phyloP scores from a whole-genome alignment of 2,797 vertebrate species.

The Coracias cyanogaster region DNA sequence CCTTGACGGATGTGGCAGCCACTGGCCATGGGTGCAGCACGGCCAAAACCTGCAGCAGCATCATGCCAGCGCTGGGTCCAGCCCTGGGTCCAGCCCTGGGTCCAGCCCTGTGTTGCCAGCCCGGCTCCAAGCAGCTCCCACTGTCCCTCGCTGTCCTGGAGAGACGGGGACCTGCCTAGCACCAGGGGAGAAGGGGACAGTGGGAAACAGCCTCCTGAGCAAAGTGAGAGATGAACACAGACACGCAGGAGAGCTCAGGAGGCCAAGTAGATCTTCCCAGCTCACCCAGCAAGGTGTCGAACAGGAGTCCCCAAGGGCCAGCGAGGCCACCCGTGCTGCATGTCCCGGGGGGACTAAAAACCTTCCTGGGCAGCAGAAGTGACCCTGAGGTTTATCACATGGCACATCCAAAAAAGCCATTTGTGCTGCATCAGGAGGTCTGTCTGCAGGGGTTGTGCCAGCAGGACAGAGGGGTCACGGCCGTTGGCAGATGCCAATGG shows the following conservation, averaged over 20 bases:
- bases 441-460: background rate
- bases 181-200: background rate
- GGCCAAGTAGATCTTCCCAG: background rate
- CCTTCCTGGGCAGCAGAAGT: background rate
- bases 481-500: background rate
- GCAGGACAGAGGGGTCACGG: background rate
- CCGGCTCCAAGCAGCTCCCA: rapidly evolving
- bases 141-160: rapidly evolving
- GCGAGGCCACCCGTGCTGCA: rapidly evolving
- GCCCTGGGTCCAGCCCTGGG: background rate
- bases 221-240: rapidly evolving
- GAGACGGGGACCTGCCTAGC: background rate
- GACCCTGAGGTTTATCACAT: background rate
- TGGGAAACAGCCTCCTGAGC: background rate
- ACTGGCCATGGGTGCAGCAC: background rate
- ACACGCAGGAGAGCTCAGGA: background rate
- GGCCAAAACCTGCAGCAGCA: rapidly evolving
- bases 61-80: background rate
- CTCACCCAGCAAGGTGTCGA: background rate
- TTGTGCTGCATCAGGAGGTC: background rate
- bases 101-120: background rate
- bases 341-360: background rate
- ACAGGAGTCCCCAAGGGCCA: background rate
- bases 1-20: background rate
- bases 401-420: rapidly evolving